Evolutionary conservation across 2,888 invertebrate genomes (phyloP).

Genomic region (Drosophila pullipes): DNA sequence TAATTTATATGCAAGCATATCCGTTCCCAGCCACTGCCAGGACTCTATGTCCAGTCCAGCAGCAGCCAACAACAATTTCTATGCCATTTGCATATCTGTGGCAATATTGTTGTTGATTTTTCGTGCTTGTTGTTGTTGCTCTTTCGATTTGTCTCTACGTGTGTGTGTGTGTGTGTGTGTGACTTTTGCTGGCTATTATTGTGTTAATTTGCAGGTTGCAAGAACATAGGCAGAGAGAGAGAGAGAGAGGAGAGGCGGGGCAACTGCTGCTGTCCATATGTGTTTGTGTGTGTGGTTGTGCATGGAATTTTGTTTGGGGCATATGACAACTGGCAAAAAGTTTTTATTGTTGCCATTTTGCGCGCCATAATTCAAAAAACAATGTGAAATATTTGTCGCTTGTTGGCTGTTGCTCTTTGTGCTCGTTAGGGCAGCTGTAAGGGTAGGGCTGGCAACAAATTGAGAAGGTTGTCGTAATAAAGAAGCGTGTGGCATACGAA

Average conservation of each 20-base stretch:
- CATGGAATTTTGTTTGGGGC: constrained; percentile 39
- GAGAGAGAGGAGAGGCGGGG: neutral
- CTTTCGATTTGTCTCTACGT: constrained; percentile 31
- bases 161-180: constrained; percentile 30
- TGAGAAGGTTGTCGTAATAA: constrained; percentile 8
- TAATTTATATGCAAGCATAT: constrained; percentile 84
- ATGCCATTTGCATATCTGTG: constrained; percentile 74
- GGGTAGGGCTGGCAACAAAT: constrained; percentile 13
- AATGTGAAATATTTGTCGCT: constrained; percentile 75
- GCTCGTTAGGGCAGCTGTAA: constrained; percentile 1
- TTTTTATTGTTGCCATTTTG: constrained; percentile 71
- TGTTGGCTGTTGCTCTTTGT: constrained; percentile 54
- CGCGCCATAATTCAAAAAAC: constrained; percentile 70
- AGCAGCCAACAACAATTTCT: constrained; percentile 59
- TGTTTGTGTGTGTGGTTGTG: constrained; percentile 25
- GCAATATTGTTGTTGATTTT: constrained; percentile 51
- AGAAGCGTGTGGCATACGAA: neutral
- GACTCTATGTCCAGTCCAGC: constrained; percentile 27
- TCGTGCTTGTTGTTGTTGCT: constrained; percentile 17
- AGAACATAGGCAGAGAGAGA: constrained; percentile 1
- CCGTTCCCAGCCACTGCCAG: constrained; percentile 46
- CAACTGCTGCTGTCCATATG: constrained; percentile 9
- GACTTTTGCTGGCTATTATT: constrained; percentile 73
- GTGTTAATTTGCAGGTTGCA: constrained; percentile 76
- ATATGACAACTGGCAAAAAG: constrained; percentile 76